These are phyloP conservation scores for Marcusenius ussheri DNA, from an alignment of 2,113 vertebrate species.

Conservation along the genomic window DNA sequence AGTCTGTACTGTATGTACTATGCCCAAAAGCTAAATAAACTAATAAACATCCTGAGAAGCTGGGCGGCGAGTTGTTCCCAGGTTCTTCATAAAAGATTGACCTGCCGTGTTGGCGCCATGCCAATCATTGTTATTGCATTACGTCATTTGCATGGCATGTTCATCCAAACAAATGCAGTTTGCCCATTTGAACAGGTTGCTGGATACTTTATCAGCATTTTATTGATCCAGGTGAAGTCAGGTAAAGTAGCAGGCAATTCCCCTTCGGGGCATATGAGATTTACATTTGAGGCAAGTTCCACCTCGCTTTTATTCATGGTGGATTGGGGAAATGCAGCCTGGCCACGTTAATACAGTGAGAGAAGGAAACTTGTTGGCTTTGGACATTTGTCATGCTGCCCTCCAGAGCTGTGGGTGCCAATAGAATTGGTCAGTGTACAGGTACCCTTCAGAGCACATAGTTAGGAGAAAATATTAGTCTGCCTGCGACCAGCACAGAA, in stretches of 20 bases:
- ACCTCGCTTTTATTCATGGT: not conserved
- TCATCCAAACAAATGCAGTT: not conserved
- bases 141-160: not conserved
- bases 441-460: not conserved
- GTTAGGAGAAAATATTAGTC: not conserved
- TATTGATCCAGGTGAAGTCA: not conserved
- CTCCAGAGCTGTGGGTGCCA: not conserved
- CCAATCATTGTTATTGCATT: not conserved
- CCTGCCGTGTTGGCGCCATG: not conserved
- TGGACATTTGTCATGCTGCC: not conserved
- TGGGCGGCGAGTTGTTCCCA: not conserved
- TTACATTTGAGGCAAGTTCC: not conserved
- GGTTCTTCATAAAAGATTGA: conserved; percentile 9
- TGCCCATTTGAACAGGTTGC: not conserved
- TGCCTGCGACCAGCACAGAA: not conserved
- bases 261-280: not conserved
- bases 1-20: not conserved
- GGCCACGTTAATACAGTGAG: not conserved
- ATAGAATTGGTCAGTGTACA: not conserved
- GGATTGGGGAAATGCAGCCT: not conserved
- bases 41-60: not conserved
- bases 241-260: not conserved
- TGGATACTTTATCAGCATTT: not conserved
- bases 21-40: not conserved
- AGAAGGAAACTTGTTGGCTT: not conserved